Conservation (phyloP, 2,797 vertebrate species). For the Pitangus sulphuratus region DNA sequence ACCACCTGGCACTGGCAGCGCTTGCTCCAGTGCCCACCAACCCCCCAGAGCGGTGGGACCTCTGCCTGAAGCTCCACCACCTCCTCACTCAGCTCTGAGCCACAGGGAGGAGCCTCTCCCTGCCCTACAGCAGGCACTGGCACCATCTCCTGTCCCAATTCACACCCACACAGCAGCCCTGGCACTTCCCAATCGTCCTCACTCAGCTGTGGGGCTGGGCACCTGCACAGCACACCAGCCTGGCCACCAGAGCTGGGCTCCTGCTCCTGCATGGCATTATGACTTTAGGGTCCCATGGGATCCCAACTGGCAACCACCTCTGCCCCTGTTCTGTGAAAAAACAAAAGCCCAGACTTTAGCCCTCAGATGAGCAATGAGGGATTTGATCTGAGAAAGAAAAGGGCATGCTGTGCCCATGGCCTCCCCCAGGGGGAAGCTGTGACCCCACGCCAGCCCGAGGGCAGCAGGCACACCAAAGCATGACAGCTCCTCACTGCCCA, state of each 20-base stretch:
- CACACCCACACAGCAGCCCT: fast-evolving
- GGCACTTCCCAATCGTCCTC: fast-evolving
- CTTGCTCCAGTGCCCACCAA: neutral
- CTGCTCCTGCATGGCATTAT: fast-evolving
- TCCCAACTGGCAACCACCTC: neutral
- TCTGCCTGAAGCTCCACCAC: fast-evolving
- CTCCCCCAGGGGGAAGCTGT: neutral
- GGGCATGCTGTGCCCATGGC: neutral
- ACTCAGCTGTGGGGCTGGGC: neutral
- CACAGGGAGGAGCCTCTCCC: neutral
- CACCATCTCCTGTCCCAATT: neutral
- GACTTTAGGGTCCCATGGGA: neutral
- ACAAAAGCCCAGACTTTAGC: neutral
- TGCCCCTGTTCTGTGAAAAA: neutral
- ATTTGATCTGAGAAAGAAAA: neutral
- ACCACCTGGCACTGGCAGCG: fast-evolving
- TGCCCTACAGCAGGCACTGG: neutral
- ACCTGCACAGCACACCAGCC: neutral
- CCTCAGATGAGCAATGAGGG: neutral
- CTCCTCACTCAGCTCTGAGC: neutral
- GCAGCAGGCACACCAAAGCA: fast-evolving
- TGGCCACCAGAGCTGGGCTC: neutral
- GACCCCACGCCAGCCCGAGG: fast-evolving
- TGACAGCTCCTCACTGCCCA: fast-evolving
- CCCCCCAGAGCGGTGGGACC: fast-evolving